Base-by-base conservation (phyloP, 2,888 invertebrate genomes). In the Pterostichus madidus region DNA sequence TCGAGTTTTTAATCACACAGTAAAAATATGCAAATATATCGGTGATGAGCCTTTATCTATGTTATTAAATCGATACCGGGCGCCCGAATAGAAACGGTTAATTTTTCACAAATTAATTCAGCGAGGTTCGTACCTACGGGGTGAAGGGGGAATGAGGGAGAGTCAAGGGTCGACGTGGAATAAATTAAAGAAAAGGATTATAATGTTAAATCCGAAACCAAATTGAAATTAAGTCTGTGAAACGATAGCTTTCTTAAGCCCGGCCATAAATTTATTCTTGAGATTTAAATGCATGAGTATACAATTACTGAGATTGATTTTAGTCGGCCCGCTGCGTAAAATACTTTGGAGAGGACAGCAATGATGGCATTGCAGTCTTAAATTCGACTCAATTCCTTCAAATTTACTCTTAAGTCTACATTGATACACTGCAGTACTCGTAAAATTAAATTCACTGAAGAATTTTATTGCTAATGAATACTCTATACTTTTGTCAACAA, bases 261-360 rank as follows among this genome's bases (percentile, higher is more conserved):
- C 17, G 71, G 71, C 80, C 56, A 80, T 80, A 80, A 80, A 80
- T 80, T 80, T 80, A 80, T 80, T 80, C 80, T 73, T 71, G 71
- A 80, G 80, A 80, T 80, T 80, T 80, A 80, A 80, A 80, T 80
- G 80, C 80, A 80, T 80, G 80, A 80, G 73, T 80, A 80, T 80
- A 80, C 80, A 80, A 80, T 80, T 80, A 80, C 80, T 53, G 44
- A 80, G 80, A 80, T 80, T 80, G 80, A 80, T 80, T 80, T 80
- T 80, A 80, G 53, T 53, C 46, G 53, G 32, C 13, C 53, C 77
- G 49, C 32, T 75, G 64, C 64, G 64, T 64, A 64, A 64, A 35
- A 64, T 32, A 32, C 64, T 64, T 24, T 6, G 52, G 32, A 52
- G 52, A 52, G 44, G 44, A 32, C 32, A 35, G 59, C 53, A 53